Base-by-base conservation (phyloP, 2,888 invertebrate genomes). In the Caenorhabditis macrosperma region DNA sequence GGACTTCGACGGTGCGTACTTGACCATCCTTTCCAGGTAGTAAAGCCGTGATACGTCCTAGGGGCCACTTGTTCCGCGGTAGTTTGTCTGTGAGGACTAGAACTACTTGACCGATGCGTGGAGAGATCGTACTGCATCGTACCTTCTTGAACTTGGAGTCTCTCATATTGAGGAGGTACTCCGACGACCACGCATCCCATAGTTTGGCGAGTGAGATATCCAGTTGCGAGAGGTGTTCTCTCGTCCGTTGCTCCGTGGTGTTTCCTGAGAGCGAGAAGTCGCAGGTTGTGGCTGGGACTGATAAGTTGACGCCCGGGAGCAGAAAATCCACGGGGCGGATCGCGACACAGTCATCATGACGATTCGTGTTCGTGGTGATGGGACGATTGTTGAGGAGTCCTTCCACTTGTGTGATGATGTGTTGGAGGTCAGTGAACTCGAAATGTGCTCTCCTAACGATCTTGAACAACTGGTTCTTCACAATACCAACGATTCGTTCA, bases 401-500 rank as follows among this genome's bases (percentile, higher is more conserved):
- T 41, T 59, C 41, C 6, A 59, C 26, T 10, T 7, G 0, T 7
- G 9, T 41, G 10, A 44, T 4, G 15, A 26, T 7, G n/a, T 24
- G 15, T 0, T 22, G 17, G 5, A 59, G 15, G 24, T 59, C 59
- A 24, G 4, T 4, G 59, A 41, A 59, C 0, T 22, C 41, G 1
- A 41, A 17, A 6, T n/a, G 12, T 15, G 24, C 35, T 9, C 9
- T 44, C 17, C 44, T 4, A 7, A 60, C 4, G 4, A 17, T 22
- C 35, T 60, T 60, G 9, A 26, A 20, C 3, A 60, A 0, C 12
- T 44, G 60, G 10, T 46, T 2, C 10, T 60, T 60, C 0, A n/a
- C 48, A 1, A 50, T 33, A 2, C 61, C 61, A 2, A 63, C 59
- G 9, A 59, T 26, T n/a, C 59, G 22, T 22, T 57, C 57, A 38